These are phyloP conservation scores for Buceros bicornis DNA, from an alignment of 2,797 vertebrate species.

Conservation along the genomic window DNA sequence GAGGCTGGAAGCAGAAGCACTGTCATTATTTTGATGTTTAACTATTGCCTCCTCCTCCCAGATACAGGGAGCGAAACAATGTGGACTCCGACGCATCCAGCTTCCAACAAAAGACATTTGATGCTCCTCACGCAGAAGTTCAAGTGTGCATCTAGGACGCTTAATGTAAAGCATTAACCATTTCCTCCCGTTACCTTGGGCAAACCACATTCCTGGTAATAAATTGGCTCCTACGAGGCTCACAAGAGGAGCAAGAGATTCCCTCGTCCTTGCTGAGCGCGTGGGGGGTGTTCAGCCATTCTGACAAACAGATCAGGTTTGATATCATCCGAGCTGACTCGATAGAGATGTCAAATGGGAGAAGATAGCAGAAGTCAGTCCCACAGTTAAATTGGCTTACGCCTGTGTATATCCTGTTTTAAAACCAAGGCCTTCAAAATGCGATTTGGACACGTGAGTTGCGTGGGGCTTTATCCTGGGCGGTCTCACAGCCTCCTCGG, in stretches of 20 bases:
- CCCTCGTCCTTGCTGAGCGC: fast-evolving
- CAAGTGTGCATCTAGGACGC: neutral
- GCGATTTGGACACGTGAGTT: neutral
- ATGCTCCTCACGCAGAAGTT: neutral
- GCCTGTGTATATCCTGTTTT: neutral
- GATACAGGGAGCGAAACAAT: fast-evolving
- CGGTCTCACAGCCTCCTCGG: neutral
- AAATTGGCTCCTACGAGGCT: fast-evolving
- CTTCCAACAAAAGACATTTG: fast-evolving
- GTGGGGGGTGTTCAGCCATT: neutral
- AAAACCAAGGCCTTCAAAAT: neutral
- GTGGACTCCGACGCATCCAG: fast-evolving
- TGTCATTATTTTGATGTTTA: neutral
- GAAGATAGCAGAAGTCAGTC: neutral
- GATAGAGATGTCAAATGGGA: neutral
- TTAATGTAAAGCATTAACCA: neutral
- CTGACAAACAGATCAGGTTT: neutral
- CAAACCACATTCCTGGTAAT: neutral
- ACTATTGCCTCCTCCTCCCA: neutral
- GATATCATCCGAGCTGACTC: neutral
- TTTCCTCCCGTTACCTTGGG: neutral
- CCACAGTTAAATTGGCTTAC: neutral
- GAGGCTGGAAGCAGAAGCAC: constrained; percentile 10
- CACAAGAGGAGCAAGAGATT: neutral
- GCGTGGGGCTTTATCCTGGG: neutral